Evolutionary conservation across 2,888 invertebrate species (phyloP), one percentile per base, ranked within the genome.

Genomic region (Synergus laeviventris): DNA sequence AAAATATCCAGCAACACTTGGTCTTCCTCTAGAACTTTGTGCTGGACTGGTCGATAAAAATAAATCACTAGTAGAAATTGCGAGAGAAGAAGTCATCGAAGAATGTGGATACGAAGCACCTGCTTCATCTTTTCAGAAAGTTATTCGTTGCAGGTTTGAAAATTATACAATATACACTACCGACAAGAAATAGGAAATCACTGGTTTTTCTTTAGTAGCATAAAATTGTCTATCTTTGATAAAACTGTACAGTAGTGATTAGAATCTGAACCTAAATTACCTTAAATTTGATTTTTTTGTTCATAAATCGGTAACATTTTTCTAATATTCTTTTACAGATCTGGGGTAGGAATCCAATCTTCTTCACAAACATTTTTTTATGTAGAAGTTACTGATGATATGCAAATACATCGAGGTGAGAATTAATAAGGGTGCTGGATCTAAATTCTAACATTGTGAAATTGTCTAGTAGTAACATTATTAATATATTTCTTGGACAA

Each of bases 31-130:
- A 62, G 99, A 99, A 91, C 93, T 99, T 82, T 99, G 99, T 92
- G 98, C 98, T 8, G 99, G 99, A 5, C 96, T 98, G 82, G 94
- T 98, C 1, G 98, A 98, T 89, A 98, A 98, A 90, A 91, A 94
- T 11, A 93, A 94, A 82, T 91, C 95, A 8, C 90, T 95, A 74
- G 92, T 91, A 64, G 95, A 97, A 88, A 97, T 97, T 74, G 98
- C 98, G 0, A 93, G 93, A 77, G 97, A 97, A 84, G 99, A 99
- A 90, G 93, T 98, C 2, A 87, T 96, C 5, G 99, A 99, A 90
- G 99, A 99, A 90, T 98, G 98, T 90, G 99, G 99, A 0, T 99
- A 98, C 91, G 93, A 96, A 88, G 96, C 98, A 0, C 93, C 95
- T 0, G 76, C 94, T 0, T 91, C 92, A 0, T 92, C 93, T 21